A percentile compares a stretch with the other conserved stretches of the same genome.
phyloP scores from a whole-genome alignment of 2,113 vertebrate genomes.

The Clinocottus analis region DNA sequence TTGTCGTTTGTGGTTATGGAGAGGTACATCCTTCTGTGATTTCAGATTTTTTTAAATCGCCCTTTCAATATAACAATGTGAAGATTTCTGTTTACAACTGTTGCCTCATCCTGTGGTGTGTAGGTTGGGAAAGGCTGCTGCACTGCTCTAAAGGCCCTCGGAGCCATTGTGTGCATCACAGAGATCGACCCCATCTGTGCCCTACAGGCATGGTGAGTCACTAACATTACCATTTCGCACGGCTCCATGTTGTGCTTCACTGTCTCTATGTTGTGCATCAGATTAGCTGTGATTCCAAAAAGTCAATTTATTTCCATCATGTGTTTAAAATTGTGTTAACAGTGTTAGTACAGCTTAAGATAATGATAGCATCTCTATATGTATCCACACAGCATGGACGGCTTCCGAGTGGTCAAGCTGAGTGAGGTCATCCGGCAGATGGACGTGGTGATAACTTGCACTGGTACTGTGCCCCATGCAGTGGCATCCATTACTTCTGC shows the following conservation, averaged over 20 bases:
- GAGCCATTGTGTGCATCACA: slow-evolving; percentile 95
- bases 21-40: slow-evolving; percentile 87
- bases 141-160: slow-evolving; percentile 95
- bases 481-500: slow-evolving; percentile 52
- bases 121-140: slow-evolving; percentile 99
- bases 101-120: background rate
- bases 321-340: background rate
- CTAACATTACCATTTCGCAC: slow-evolving; percentile 12
- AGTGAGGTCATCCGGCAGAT: slow-evolving; percentile 97
- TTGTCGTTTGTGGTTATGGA: slow-evolving; percentile 98
- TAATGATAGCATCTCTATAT: background rate
- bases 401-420: slow-evolving; percentile 97
- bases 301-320: background rate
- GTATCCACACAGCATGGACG: slow-evolving; percentile 91
- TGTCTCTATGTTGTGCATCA: slow-evolving; percentile 8
- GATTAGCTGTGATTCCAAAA: background rate
- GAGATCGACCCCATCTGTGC: slow-evolving; percentile 99
- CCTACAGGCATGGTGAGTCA: slow-evolving; percentile 95
- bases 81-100: slow-evolving; percentile 1
- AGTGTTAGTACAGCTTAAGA: background rate
- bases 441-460: slow-evolving; percentile 98
- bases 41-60: background rate
- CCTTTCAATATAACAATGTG: slow-evolving; percentile 16
- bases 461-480: slow-evolving; percentile 83
- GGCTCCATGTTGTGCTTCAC: background rate